These are phyloP conservation scores for Ancistrus triradiatus DNA, from an alignment of 2,113 vertebrate species.

Conservation along the genomic window DNA sequence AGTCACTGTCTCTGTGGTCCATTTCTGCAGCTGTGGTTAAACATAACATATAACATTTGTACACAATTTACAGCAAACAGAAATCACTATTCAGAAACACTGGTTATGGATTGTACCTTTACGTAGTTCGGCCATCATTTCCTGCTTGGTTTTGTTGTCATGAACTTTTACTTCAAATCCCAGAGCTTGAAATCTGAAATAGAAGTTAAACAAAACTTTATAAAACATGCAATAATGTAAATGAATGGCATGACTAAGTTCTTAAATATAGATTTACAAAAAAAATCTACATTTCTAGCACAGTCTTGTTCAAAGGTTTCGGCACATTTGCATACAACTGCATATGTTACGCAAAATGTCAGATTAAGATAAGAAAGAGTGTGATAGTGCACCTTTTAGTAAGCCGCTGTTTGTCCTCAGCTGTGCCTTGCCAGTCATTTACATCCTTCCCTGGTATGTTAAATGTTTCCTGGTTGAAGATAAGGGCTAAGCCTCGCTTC, in stretches of 20 bases:
- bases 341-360: no score
- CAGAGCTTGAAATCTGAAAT: constrained; percentile 68
- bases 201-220: constrained; percentile 6
- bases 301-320: no score
- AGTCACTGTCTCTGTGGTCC: constrained; percentile 78
- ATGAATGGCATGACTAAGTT: no score
- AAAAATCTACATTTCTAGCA: no score
- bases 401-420: constrained; percentile 75
- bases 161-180: constrained; percentile 79
- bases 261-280: no score
- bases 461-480: constrained; percentile 91
- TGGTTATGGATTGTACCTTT: constrained; percentile 64
- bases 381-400: constrained; percentile 66
- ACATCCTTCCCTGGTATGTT: constrained; percentile 40
- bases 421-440: constrained; percentile 80
- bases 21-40: constrained; percentile 65
- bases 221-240: no score
- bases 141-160: constrained; percentile 67
- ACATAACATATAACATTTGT: neutral
- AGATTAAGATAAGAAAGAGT: no score
- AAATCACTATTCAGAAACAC: neutral
- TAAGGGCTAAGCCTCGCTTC: constrained; percentile 78
- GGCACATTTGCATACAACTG: no score
- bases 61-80: neutral
- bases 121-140: constrained; percentile 63